phyloP scores from a whole-genome alignment of 2,113 vertebrate species.

The Poeciliopsis turrubarensis region DNA sequence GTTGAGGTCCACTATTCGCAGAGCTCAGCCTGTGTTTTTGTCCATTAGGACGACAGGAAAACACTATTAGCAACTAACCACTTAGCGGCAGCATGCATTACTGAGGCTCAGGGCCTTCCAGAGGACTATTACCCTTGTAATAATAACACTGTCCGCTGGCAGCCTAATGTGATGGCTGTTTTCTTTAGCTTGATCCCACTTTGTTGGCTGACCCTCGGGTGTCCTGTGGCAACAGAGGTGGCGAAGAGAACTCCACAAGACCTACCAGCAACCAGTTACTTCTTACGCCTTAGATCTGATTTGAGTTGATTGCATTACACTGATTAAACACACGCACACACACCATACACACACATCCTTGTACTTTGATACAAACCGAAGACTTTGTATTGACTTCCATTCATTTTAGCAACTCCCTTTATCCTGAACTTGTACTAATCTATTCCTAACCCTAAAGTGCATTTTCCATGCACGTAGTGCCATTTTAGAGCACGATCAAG shows the following conservation, averaged over 20 bases:
- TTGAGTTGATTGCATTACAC: constrained; percentile 10
- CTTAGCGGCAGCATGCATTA: constrained; percentile 76
- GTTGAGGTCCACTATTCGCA: constrained; percentile 21
- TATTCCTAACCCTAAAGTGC: too few species aligned
- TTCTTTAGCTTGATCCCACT: constrained; percentile 60
- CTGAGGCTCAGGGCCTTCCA: constrained; percentile 58
- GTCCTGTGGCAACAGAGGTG: constrained; percentile 34
- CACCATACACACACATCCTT: too few species aligned
- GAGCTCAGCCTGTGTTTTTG: constrained; percentile 60
- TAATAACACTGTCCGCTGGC: constrained; percentile 74
- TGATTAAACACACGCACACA: background rate
- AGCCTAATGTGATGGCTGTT: constrained; percentile 74
- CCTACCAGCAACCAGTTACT: background rate
- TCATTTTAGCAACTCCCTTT: too few species aligned
- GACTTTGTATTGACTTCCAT: too few species aligned
- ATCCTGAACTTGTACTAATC: too few species aligned
- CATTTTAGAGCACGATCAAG: too few species aligned
- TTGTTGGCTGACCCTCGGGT: constrained; percentile 53
- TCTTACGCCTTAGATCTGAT: constrained; percentile 5
- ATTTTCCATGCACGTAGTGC: too few species aligned
- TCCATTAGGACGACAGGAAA: constrained; percentile 75
- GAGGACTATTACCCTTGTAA: constrained; percentile 77
- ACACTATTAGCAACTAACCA: constrained; percentile 75
- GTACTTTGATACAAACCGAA: too few species aligned
- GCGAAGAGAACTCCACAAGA: background rate